phyloP scores from a whole-genome alignment of 2,888 invertebrate species.

The Pristionchus exspectatus region DNA sequence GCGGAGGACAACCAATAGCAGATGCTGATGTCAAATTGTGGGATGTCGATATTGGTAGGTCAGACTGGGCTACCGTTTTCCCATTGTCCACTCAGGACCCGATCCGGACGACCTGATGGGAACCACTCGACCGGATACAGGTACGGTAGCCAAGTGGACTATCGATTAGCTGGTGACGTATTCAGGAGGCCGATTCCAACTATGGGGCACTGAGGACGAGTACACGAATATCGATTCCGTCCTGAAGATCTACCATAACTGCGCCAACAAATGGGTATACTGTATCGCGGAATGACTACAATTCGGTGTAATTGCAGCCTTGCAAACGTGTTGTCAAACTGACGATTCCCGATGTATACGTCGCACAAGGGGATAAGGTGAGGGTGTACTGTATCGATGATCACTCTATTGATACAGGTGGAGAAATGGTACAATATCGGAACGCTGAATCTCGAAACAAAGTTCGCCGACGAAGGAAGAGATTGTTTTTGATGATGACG shows the following conservation, averaged over 20 bases:
- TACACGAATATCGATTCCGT: slow-evolving; percentile 44
- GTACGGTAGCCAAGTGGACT: neutral
- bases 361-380: slow-evolving; percentile 31
- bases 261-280: slow-evolving; percentile 35
- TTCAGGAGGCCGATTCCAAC: slow-evolving; percentile 9
- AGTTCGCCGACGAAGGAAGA: neutral
- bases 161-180: neutral
- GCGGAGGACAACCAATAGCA: neutral
- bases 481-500: slow-evolving; percentile 16
- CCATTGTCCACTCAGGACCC: neutral
- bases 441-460: slow-evolving; percentile 16
- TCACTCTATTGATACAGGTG: neutral
- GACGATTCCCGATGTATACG: neutral
- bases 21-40: neutral
- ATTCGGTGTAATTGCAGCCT: slow-evolving; percentile 7
- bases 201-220: slow-evolving; percentile 20
- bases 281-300: neutral
- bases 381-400: neutral
- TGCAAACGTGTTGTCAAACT: slow-evolving; percentile 41
- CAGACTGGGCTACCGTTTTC: neutral
- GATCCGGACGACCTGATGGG: slow-evolving; percentile 48
- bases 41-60: slow-evolving; percentile 34
- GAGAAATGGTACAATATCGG: slow-evolving; percentile 29
- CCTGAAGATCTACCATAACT: slow-evolving; percentile 36
- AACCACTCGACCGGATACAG: slow-evolving; percentile 1